Percentiles rank a stretch among this genome's conserved stretches.
phyloP scores from a whole-genome alignment of 2,113 vertebrate genomes.

The Eurypyga helias region DNA sequence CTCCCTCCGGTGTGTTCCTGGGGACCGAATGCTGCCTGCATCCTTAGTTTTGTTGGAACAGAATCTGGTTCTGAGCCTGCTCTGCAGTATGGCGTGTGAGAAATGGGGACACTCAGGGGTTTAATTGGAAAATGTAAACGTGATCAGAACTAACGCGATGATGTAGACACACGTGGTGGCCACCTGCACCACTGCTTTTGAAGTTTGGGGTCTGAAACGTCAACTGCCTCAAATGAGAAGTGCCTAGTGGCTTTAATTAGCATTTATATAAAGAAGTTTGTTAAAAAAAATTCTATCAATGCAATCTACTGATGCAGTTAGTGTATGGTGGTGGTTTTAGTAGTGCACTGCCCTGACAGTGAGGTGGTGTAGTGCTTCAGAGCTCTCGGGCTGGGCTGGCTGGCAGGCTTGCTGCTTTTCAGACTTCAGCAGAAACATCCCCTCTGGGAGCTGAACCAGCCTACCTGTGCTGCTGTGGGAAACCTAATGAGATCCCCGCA shows the following conservation, averaged over 20 bases:
- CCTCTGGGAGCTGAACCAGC: background rate
- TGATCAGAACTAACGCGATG: background rate
- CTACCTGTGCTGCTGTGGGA: background rate
- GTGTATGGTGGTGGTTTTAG: background rate
- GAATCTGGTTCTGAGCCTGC: background rate
- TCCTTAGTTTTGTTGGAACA: background rate
- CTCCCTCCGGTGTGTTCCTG: background rate
- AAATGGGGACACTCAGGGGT: background rate
- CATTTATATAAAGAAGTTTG: background rate
- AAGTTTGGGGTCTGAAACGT: background rate
- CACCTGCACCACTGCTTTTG: background rate
- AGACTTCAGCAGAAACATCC: background rate
- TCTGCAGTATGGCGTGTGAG: background rate
- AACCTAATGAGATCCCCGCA: background rate
- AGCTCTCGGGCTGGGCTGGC: background rate
- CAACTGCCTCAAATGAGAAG: background rate
- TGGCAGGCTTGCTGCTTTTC: background rate
- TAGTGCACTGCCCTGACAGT: background rate
- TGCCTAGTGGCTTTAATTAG: background rate
- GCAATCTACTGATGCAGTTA: background rate
- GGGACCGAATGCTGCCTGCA: background rate
- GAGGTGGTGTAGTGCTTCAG: background rate
- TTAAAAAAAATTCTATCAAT: background rate
- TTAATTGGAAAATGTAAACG: background rate
- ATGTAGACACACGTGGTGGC: background rate